phyloP scores from a whole-genome alignment of 2,797 vertebrate species.

The Siniperca scherzeri region DNA sequence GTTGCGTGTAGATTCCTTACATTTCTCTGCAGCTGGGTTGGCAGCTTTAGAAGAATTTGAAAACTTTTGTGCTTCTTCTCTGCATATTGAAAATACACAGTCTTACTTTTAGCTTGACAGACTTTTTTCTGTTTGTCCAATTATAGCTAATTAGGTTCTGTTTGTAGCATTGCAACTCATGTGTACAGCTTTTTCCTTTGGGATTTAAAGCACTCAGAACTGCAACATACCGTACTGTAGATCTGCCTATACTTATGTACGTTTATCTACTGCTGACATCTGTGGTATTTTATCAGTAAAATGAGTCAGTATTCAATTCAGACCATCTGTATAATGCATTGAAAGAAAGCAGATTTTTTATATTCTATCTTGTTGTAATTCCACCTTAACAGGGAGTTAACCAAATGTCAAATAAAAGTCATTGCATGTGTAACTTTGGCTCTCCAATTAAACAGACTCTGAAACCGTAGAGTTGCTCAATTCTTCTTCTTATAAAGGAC shows the following conservation, averaged over 20 bases:
- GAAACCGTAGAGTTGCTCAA: constrained; percentile 6
- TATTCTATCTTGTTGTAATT: constrained; percentile 9
- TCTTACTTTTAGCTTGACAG: neutral
- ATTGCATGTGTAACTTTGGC: constrained; percentile 17
- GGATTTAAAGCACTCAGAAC: constrained; percentile 28
- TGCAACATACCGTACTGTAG: neutral
- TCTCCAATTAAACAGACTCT: constrained; percentile 44
- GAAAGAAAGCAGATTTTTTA: constrained; percentile 3
- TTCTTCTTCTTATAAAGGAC: constrained; percentile 23
- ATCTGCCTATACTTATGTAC: constrained; percentile 18
- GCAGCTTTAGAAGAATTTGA: neutral
- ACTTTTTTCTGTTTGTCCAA: constrained; percentile 21
- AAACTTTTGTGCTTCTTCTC: neutral
- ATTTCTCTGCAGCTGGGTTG: constrained; percentile 12
- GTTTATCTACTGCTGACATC: constrained; percentile 18
- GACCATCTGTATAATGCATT: constrained; percentile 24
- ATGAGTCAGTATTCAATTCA: constrained; percentile 35
- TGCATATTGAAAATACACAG: neutral
- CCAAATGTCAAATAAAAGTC: constrained; percentile 68
- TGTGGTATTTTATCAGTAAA: constrained; percentile 44
- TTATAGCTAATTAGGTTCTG: constrained; percentile 43
- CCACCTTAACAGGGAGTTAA: constrained; percentile 27
- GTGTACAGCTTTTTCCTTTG: constrained; percentile 24
- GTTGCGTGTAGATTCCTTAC: neutral
- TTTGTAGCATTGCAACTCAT: constrained; percentile 24